Evolutionary conservation across 2,113 vertebrate genomes (phyloP), one percentile per base, ranked within the genome.

Genomic region (Oxyruncus cristatus): DNA sequence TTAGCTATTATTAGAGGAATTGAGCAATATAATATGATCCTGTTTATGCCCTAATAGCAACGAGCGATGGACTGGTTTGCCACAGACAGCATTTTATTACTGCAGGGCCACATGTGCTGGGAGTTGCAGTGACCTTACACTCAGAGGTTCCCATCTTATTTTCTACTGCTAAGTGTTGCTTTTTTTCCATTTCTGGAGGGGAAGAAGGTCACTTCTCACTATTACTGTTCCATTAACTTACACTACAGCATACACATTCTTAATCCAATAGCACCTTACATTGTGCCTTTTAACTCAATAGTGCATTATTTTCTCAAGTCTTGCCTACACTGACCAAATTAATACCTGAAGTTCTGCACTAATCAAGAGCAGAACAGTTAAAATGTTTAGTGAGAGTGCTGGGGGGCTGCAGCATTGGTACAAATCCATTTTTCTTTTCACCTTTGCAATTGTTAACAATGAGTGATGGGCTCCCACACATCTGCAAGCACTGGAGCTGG

Each of bases 151-250:
- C 93, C 86, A 87, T 94, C 94, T 96, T 96, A 97, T 95, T 97
- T 96, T 96, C 96, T 82, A 30, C 91, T 76, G 92, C 84, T 97
- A 96, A 97, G 95, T 94, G 91, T 93, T 95, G 95, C 91, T 95
- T 95, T 97, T 95, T 92, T 95, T 42, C 94, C 84, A 97, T 97
- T 97, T 97, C 95, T 96, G 73, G 37, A 95, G 96, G 96, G 95
- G 95, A 97, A 84, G 88, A 94, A 94, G 96, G 96, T 97, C 95
- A 97, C 86, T 95, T 89, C 95, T 95, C 94, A 95, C 92, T 93
- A 92, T 96, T 97, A 93, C 93, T 92, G 96, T 96, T 97, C 96
- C 93, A 94, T 97, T 97, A 96, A 96, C 96, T 97, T 76, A 65
- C 95, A 93, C 83, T 92, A 67, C 88, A 86, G 90, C 91, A 81